Base-by-base conservation (phyloP, 2,888 invertebrate genomes). In the Endomychus coccineus region DNA sequence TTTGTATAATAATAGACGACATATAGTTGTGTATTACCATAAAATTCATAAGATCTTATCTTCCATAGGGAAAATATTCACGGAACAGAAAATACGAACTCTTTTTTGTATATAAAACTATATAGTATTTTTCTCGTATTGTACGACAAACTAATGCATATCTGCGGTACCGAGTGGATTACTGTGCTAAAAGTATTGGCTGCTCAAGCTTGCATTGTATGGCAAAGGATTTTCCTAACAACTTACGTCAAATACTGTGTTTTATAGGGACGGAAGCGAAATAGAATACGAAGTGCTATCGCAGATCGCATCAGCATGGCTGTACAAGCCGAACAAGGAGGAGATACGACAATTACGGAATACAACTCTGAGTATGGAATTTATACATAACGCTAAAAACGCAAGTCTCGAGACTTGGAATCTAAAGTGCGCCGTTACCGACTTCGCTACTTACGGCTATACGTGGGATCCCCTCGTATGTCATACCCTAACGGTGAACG, bases 251-350 rank as follows among this genome's bases (percentile, higher is more conserved):
- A 28, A 9, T 3, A 15, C 14, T 7, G 16, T 5, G 4, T 16
- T 31, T 59, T 54, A 3, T 58, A 81, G 80, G 57, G 75, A 74
- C 50, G 78, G 78, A 1, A 71, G 71, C n/a, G 79, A 80, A 56
- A 64, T 78, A 52, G 77, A 80, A 58, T 80, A 78, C 61, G 71
- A 72, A 50, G 67, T 80, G 34, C 72, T 77, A 37, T 81, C 83
- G 1, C 73, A 74, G 40, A 70, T 74, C 5, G 61, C 70, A 5
- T 61, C 64, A 10, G 62, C 71, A 7, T 62, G 65, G 38, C 44
- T 62, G 27, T 47, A 56, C n/a, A 40, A 50, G 48, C 15, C 45
- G 16, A 47, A 36, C 17, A 35, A 33, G 23, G 36, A 33, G 14
- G 33, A 40, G 55, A 22, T 66, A 64, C 34, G 59, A 45, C 54